Evolutionary conservation across 92 coral and sea anemone species (phyloP).

Genomic region (Desmophyllum pertusum): DNA sequence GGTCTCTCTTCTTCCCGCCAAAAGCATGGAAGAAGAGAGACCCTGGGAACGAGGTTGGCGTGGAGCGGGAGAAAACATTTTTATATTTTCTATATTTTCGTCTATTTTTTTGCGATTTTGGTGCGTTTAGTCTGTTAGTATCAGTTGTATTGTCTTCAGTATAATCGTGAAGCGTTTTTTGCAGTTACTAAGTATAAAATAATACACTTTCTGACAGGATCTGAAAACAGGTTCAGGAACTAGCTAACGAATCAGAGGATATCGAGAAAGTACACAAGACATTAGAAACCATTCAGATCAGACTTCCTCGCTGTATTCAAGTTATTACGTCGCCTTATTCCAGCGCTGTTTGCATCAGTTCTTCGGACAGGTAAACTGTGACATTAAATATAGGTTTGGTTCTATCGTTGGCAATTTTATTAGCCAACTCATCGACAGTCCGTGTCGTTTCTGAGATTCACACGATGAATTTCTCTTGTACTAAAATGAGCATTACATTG

Average conservation of each 20-base stretch:
- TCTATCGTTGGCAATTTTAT: not conserved
- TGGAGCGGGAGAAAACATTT: no score
- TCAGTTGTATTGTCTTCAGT: not conserved
- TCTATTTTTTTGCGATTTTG: no score
- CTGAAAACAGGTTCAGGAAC: conserved; percentile 63
- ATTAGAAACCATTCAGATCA: conserved; percentile 60
- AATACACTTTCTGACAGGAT: conserved; percentile 51
- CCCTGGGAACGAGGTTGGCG: no score
- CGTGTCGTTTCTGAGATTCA: not conserved
- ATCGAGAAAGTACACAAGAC: conserved; percentile 68
- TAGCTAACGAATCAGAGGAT: conserved; percentile 50
- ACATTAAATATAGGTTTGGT: not conserved
- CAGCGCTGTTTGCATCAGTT: conserved; percentile 83
- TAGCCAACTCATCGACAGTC: not conserved
- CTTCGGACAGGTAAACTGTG: conserved; percentile 75
- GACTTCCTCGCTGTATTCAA: conserved; percentile 72
- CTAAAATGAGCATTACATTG: not conserved
- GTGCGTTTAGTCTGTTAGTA: no score
- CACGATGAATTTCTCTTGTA: not conserved
- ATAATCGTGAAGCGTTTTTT: not conserved
- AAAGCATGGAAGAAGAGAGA: no score
- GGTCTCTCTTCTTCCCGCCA: no score
- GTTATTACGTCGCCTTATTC: conserved; percentile 80
- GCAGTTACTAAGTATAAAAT: not conserved
- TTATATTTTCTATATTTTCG: no score